phyloP scores from a whole-genome alignment of 2,888 invertebrate species.

The Trachelus troglodyta region DNA sequence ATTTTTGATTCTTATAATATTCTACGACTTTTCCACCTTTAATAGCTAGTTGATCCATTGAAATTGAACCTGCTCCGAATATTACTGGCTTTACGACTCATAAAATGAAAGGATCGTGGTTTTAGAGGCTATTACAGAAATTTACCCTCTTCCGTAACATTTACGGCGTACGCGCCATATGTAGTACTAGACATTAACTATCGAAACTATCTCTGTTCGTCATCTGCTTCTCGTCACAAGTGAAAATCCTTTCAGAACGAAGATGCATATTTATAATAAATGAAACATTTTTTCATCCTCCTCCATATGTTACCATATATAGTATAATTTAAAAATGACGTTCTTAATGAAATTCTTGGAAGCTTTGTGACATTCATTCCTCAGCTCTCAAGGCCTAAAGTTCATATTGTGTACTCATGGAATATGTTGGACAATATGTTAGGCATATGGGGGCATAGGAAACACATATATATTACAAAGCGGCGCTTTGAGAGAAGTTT shows the following conservation, averaged over 20 bases:
- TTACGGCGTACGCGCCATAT: conserved; percentile 44
- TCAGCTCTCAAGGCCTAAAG: conserved; percentile 28
- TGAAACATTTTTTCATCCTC: background rate
- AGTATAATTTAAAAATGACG: background rate
- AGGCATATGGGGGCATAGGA: conserved; percentile 39
- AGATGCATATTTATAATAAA: no score
- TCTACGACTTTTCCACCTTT: background rate
- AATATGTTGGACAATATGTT: conserved; percentile 32
- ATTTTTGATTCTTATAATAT: background rate
- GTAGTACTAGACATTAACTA: conserved; percentile 43
- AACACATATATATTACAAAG: conserved; percentile 52
- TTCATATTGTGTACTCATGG: conserved; percentile 29
- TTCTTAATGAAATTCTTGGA: background rate
- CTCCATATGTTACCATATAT: background rate
- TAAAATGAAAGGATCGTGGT: conserved; percentile 41
- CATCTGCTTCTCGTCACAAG: no score
- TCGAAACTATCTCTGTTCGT: background rate
- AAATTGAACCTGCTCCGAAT: background rate
- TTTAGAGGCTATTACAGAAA: conserved; percentile 49
- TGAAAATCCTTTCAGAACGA: no score
- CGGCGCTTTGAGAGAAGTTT: conserved; percentile 47
- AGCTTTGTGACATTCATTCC: background rate
- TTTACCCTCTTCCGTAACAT: conserved; percentile 40
- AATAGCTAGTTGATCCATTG: background rate
- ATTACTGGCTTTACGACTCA: conserved; percentile 38